Evolutionary conservation across 1,140 invertebrate genomes (phyloP), one percentile per base, ranked within the genome.

Genomic region (Hycleus cichorii): DNA sequence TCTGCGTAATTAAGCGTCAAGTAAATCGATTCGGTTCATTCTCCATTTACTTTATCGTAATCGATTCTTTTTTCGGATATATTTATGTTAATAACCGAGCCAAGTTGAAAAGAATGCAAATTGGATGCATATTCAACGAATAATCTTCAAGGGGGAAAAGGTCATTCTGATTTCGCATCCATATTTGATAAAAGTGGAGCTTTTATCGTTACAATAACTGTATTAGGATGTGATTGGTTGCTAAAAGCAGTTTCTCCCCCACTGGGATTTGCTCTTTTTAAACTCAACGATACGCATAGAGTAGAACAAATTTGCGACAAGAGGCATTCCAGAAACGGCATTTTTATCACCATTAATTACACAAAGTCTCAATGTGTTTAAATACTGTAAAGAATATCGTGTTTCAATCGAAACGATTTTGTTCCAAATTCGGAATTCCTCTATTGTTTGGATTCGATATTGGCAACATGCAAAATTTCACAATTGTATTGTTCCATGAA

Each of bases 171-270:
- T 32, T 18, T 18, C 32, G 1, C 58, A 59, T 59, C 54, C 58
- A 59, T 59, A 59, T 59, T 59, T 59, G 52, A 59, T 59, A 59
- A 59, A 59, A 59, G 55, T 53, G 58, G 54, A 47, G 58, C 58
- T 59, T 59, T 59, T 59, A 59, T 59, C 58, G 58, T 55, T 45
- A 50, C 58, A 48, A 59, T 59, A 59, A 59, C 44, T 55, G 47
- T 59, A 59, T 59, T 59, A 59, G 50, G 58, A 49, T 55, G 38
- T 59, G 58, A 59, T 59, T 59, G 58, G 58, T 59, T 46, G 52
- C 58, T 59, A 59, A 59, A 59, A 59, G 58, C 58, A 49, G 39
- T 44, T 43, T 45, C 40, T 49, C 32, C 32, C 56, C 47, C 56
- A 45, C 12, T 46, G 27, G 56, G 49, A 51, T 44, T 40, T 27